A percentile compares a stretch with the other conserved stretches of the same genome.
These are phyloP conservation scores for Agrotis segetum DNA, from an alignment of 2,888 invertebrate genomes.

Conservation along the genomic window DNA sequence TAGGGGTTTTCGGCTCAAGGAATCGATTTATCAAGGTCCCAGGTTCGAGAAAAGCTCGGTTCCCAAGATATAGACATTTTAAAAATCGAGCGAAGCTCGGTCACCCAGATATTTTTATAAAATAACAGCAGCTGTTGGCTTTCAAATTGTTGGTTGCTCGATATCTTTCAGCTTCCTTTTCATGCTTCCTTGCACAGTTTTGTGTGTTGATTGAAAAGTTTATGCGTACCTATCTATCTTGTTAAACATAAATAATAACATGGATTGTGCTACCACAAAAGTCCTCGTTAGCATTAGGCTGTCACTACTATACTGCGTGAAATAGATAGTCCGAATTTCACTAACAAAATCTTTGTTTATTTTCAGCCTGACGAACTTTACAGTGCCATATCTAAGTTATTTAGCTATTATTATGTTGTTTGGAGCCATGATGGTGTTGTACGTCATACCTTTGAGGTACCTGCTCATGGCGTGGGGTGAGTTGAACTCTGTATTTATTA, in stretches of 20 bases:
- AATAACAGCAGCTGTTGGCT: no score
- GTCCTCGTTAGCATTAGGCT: no score
- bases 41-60: no score
- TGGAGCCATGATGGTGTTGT: constrained; percentile 94
- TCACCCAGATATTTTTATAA: no score
- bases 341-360: constrained; percentile 37
- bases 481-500: constrained; percentile 57
- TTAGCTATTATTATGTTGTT: constrained; percentile 95
- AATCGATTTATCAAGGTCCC: no score
- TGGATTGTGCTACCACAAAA: no score
- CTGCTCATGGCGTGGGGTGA: constrained; percentile 97
- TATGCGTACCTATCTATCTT: neutral
- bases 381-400: constrained; percentile 98
- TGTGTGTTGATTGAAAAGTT: no score
- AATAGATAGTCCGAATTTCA: neutral
- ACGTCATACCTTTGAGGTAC: constrained; percentile 96
- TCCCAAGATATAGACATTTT: no score
- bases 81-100: no score
- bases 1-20: no score
- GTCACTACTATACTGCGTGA: no score
- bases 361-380: constrained; percentile 98
- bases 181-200: neutral
- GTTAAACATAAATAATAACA: no score
- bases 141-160: neutral
- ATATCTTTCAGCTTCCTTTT: neutral